Evolutionary conservation across 2,113 vertebrate genomes (phyloP).

Genomic region (Protobothrops flavoviridis): DNA sequence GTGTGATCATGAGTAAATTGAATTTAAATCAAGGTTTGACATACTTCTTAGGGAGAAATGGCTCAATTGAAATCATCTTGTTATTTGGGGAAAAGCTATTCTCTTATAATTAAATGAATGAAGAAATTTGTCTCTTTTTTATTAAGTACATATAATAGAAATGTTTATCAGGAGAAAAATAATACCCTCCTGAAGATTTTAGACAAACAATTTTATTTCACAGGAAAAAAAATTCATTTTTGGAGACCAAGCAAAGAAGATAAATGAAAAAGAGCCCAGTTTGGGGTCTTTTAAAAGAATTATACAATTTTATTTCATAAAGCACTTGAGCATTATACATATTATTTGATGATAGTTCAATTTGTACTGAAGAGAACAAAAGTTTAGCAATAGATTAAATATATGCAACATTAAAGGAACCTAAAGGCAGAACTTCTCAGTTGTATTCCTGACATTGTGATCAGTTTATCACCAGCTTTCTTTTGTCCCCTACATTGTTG

Average conservation of each 20-base stretch:
- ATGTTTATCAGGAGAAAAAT: slow-evolving; percentile 53
- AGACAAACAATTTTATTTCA: slow-evolving; percentile 49
- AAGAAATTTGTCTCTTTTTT: slow-evolving; percentile 56
- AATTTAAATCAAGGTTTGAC: slow-evolving; percentile 76
- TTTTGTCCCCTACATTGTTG: neutral
- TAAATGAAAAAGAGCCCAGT: neutral
- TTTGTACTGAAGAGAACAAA: neutral
- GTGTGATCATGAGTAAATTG: slow-evolving; percentile 67
- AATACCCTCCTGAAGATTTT: slow-evolving; percentile 41
- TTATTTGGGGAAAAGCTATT: slow-evolving; percentile 77
- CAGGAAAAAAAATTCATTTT: slow-evolving; percentile 25
- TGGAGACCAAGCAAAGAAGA: slow-evolving; percentile 10
- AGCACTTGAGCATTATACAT: neutral
- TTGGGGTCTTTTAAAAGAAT: neutral
- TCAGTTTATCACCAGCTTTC: neutral
- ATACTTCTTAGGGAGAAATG: slow-evolving; percentile 68
- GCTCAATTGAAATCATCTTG: slow-evolving; percentile 69
- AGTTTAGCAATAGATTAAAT: neutral
- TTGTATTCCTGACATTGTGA: neutral
- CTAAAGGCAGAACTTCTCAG: neutral
- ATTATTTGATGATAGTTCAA: neutral
- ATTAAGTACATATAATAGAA: slow-evolving; percentile 43
- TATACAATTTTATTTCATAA: neutral
- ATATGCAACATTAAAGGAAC: neutral
- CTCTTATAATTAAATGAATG: slow-evolving; percentile 66